A percentile compares a stretch with the other conserved stretches of the same genome.
Evolutionary conservation across 2,888 invertebrate genomes (phyloP).

Genomic region (Tiphia femorata): DNA sequence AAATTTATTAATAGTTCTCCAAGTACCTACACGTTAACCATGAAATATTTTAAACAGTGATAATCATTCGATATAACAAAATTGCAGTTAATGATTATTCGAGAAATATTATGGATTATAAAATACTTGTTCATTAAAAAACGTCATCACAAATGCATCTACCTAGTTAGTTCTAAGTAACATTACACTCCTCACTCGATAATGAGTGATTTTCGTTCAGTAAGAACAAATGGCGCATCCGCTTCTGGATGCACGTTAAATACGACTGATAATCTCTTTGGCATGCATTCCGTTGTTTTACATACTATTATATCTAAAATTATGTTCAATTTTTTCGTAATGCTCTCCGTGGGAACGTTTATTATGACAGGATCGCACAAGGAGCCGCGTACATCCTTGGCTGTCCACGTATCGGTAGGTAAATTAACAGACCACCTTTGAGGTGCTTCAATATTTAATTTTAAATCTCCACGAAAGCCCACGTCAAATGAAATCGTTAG

Average conservation of each 20-base stretch:
- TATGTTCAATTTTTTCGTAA: conserved; percentile 46
- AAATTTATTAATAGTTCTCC: too few species aligned
- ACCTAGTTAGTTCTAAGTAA: not conserved
- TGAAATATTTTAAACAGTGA: too few species aligned
- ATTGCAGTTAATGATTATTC: too few species aligned
- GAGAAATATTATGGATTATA: too few species aligned
- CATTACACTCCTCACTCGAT: conserved; percentile 23
- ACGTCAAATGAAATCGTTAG: conserved; percentile 67
- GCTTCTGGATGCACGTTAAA: conserved; percentile 50
- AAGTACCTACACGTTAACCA: too few species aligned
- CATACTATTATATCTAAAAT: conserved; percentile 58
- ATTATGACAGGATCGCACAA: conserved; percentile 47
- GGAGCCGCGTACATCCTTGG: conserved; percentile 37
- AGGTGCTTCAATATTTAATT: conserved; percentile 73
- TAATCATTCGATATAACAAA: too few species aligned
- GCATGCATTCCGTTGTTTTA: conserved; percentile 57
- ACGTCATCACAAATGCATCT: too few species aligned
- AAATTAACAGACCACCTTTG: conserved; percentile 72
- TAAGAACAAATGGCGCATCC: conserved; percentile 43
- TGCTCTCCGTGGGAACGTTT: conserved; percentile 49
- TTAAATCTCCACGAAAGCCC: conserved; percentile 69
- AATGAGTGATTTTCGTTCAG: conserved; percentile 23
- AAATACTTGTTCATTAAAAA: too few species aligned
- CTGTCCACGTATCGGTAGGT: conserved; percentile 46
- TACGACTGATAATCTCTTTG: conserved; percentile 51